Evolutionary conservation across 2,888 invertebrate species (phyloP).

Genomic region (Muscina levida): DNA sequence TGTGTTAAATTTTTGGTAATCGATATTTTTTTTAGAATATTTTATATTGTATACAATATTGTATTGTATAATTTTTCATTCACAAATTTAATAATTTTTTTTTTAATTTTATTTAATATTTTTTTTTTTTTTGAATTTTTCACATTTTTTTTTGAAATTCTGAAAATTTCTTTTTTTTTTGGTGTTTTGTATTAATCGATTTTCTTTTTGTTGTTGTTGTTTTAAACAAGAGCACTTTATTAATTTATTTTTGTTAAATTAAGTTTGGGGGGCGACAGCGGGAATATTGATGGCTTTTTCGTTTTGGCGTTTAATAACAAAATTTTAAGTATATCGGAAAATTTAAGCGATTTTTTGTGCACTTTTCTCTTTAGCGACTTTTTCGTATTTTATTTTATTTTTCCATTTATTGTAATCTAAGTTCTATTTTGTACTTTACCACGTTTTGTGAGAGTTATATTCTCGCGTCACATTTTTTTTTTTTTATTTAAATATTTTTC

Average conservation of each 20-base stretch:
- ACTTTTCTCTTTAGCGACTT: too few species aligned
- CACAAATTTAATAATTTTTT: conserved; percentile 13
- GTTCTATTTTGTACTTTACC: too few species aligned
- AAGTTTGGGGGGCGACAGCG: conserved; percentile 1
- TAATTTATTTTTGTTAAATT: conserved; percentile 47
- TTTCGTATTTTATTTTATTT: too few species aligned
- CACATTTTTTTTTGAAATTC: conserved; percentile 14
- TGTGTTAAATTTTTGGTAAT: conserved; percentile 10
- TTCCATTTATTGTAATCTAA: too few species aligned
- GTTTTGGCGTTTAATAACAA: too few species aligned
- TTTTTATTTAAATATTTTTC: background rate
- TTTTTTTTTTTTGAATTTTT: conserved; percentile 47
- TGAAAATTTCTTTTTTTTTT: background rate
- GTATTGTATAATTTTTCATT: conserved; percentile 7
- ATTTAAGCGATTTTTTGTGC: too few species aligned
- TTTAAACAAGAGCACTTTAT: conserved; percentile 27
- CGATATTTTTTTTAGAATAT: conserved; percentile 56
- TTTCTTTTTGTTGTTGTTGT: too few species aligned
- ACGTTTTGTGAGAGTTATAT: too few species aligned
- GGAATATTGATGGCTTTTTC: too few species aligned
- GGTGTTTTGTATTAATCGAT: conserved; percentile 36
- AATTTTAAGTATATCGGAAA: too few species aligned
- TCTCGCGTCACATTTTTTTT: too few species aligned
- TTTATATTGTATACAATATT: conserved; percentile 36
- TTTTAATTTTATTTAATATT: conserved; percentile 14